Evolutionary conservation across 1,140 invertebrate genomes (phyloP), one percentile per base, ranked within the genome.

Genomic region (Anastrepha ludens): DNA sequence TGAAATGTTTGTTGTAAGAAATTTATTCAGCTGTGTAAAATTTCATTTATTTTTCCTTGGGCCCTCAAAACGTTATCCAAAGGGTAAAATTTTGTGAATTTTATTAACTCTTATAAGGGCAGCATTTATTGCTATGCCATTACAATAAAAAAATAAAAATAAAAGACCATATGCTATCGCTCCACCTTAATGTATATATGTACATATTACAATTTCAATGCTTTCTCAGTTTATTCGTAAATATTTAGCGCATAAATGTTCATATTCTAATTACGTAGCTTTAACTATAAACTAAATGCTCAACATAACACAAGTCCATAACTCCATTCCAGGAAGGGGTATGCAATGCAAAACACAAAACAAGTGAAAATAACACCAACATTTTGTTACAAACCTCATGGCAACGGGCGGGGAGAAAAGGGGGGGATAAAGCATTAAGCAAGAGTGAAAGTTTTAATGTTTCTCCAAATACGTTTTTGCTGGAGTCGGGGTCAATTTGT

Each of bases 301-400:
- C n/a, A 67, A 67, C 9, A 39, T 41, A 11, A 13, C 67, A 15
- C 67, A 74, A 74, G 41, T 74, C 15, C 41, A 47, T 41, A 47
- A 74, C 11, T 81, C 74, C 74, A 81, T 81, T 81, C 74, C 17
- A 29, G 74, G 74, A 81, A 3, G 47, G 74, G 74, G 2, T 47
- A 81, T 50, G 74, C n/a, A 81, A 81, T 29, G 20, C 20, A 70
- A 9, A 81, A 81, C 50, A 81, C 9, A 58, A 81, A 81, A 81
- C 74, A 47, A 58, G 47, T 81, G 44, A 81, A 78, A n/a, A 50
- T n/a, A 81, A 55, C 47, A 81, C 17, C 74, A 81, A 81, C 47
- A 81, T 55, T 81, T 58, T 17, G 74, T 55, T 74, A 74, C 67
- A 74, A 74, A 74, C 74, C 47, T 55, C 44, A 20, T 55, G 47